These are phyloP conservation scores for Rousettus leschenaultii DNA, from an alignment of 2,113 vertebrate species.

Conservation along the genomic window DNA sequence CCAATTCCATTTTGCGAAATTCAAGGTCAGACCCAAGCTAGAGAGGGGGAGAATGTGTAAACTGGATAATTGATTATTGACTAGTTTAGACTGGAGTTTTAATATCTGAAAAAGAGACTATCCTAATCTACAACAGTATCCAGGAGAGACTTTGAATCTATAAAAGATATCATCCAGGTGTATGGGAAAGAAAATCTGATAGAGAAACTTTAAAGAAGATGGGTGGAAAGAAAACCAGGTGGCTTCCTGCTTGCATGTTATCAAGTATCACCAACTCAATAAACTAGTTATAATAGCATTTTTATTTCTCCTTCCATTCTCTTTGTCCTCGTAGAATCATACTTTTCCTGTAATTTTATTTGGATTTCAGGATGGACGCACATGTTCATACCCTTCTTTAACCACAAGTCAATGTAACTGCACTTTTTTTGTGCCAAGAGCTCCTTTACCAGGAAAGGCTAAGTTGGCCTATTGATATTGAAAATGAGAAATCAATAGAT, in stretches of 20 bases:
- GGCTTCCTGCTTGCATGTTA: not conserved
- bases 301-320: not conserved
- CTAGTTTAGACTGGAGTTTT: not conserved
- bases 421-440: not conserved
- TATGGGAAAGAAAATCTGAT: not conserved
- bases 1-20: not conserved
- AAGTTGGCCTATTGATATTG: not conserved
- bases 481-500: not conserved
- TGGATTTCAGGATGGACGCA: not conserved
- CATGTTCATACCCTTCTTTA: not conserved
- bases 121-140: not conserved
- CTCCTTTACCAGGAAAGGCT: not conserved
- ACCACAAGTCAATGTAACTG: not conserved
- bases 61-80: not conserved
- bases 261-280: not conserved
- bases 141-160: not conserved
- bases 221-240: not conserved
- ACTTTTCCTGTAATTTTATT: not conserved
- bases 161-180: not conserved
- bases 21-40: not conserved
- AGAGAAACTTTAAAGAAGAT: conserved; percentile 10
- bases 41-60: not conserved
- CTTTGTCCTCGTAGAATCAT: not conserved
- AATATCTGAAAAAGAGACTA: not conserved
- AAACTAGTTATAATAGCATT: not conserved